Conservation (phyloP, 2,888 invertebrate genomes). For the Pseudococcus longispinus region DNA sequence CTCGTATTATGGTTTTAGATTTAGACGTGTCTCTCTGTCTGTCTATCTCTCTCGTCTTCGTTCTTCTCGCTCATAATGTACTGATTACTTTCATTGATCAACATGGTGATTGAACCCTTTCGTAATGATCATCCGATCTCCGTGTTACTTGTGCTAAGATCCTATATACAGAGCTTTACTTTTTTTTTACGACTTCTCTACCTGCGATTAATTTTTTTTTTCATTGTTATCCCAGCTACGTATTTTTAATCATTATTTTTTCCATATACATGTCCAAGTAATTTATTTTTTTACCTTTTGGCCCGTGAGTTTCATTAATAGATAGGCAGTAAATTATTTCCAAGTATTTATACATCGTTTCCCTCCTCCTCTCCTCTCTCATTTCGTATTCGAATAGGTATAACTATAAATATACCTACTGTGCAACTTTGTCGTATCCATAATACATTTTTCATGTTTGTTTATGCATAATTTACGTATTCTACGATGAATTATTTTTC, state of each 20-base stretch:
- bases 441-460: not conserved
- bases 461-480: not conserved
- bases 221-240: not conserved
- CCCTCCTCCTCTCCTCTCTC: not conserved
- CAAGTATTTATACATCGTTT: not conserved
- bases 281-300: not conserved
- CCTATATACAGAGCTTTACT: not conserved
- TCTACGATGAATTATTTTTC: not conserved
- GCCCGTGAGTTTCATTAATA: not conserved
- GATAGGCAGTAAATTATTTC: not conserved
- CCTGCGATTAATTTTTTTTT: not conserved
- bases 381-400: not conserved
- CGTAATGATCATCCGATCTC: conserved; percentile 21
- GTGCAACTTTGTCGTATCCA: not conserved
- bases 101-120: not conserved
- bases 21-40: conserved; percentile 30
- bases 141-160: not conserved
- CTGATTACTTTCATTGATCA: conserved; percentile 36
- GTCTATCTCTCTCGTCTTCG: conserved; percentile 16
- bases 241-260: not conserved
- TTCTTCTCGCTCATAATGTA: not conserved
- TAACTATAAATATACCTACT: not conserved
- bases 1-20: conserved; percentile 44
- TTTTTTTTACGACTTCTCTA: not conserved
- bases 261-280: not conserved